Conservation (phyloP, 2,797 vertebrate species). For the Sciurus vulgaris region DNA sequence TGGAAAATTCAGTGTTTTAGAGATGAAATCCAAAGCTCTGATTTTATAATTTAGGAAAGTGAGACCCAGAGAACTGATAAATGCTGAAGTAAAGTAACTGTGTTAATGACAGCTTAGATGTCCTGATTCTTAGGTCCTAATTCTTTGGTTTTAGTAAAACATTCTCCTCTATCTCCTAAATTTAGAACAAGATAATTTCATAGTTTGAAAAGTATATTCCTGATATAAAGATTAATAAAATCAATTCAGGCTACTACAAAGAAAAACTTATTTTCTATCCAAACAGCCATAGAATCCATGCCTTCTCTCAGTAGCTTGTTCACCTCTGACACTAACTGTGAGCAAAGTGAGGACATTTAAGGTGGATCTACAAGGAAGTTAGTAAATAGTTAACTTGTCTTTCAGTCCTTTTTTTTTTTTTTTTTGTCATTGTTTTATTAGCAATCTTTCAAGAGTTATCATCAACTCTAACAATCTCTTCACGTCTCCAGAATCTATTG, state of each 20-base stretch:
- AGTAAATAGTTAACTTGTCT: conserved; percentile 11
- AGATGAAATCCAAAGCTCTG: not conserved
- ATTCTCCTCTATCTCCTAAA: not conserved
- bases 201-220: conserved; percentile 17
- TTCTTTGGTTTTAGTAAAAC: not conserved
- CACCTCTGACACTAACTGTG: conserved; percentile 20
- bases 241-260: not conserved
- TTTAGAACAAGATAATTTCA: not conserved
- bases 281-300: not conserved
- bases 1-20: not conserved
- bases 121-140: not conserved
- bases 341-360: conserved; percentile 9
- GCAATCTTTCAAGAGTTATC: conserved; percentile 3
- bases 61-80: not conserved
- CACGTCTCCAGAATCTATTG: not conserved
- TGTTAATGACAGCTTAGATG: not conserved
- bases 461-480: not conserved
- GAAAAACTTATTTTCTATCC: conserved; percentile 42
- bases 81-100: not conserved
- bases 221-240: conserved; percentile 29
- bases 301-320: conserved; percentile 2
- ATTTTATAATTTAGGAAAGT: not conserved
- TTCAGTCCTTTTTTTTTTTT: not conserved
- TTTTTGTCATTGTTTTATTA: not conserved
- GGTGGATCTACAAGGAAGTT: not conserved